Conservation (phyloP, 2,113 vertebrate species). For the Larimichthys polyactis region DNA sequence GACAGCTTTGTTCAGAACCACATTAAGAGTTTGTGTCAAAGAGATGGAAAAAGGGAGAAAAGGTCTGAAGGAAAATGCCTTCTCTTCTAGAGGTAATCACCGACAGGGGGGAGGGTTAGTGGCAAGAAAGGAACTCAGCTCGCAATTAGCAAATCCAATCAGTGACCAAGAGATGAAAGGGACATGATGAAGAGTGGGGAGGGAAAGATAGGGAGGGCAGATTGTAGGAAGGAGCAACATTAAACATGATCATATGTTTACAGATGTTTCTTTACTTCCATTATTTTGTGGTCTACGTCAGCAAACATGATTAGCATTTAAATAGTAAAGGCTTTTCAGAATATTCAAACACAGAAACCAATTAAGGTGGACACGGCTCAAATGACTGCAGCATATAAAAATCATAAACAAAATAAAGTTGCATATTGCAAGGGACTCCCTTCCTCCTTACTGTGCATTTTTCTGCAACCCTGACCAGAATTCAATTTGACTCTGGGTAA, state of each 20-base stretch:
- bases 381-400: slow-evolving; percentile 36
- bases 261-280: slow-evolving; percentile 22
- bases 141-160: slow-evolving; percentile 63
- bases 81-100: slow-evolving; percentile 38
- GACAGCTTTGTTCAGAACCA: slow-evolving; percentile 49
- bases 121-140: slow-evolving; percentile 18
- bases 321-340: slow-evolving; percentile 32
- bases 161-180: slow-evolving; percentile 67
- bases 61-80: slow-evolving; percentile 24
- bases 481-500: slow-evolving; percentile 73
- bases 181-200: slow-evolving; percentile 43
- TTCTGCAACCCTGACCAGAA: slow-evolving; percentile 50
- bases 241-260: slow-evolving; percentile 46
- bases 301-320: slow-evolving; percentile 42
- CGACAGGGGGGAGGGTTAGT: slow-evolving; percentile 3
- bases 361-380: slow-evolving; percentile 17
- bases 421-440: slow-evolving; percentile 9
- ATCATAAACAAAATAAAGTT: slow-evolving; percentile 14
- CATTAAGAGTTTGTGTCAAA: slow-evolving; percentile 37
- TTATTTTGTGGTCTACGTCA: slow-evolving; percentile 4
- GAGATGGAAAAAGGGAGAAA: neutral
- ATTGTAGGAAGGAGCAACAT: slow-evolving; percentile 38
- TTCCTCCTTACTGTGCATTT: slow-evolving; percentile 41
- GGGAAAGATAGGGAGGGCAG: neutral
- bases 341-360: slow-evolving; percentile 44